Base-by-base conservation (phyloP, 2,113 vertebrate genomes). In the Elephas maximus region DNA sequence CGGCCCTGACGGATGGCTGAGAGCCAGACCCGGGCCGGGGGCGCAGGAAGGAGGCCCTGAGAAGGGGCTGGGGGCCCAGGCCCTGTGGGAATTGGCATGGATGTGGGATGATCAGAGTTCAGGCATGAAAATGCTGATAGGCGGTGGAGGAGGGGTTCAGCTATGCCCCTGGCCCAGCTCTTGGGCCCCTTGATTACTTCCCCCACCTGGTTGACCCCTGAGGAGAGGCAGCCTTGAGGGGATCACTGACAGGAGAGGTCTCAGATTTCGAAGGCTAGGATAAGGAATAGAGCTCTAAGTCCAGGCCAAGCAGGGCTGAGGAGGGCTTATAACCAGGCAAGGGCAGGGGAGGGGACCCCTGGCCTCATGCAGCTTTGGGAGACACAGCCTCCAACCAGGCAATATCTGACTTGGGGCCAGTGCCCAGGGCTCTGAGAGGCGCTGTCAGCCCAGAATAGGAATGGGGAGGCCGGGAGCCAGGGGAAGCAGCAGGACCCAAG, bases 381-480 rank as follows among this genome's bases (percentile, higher is more conserved):
- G 4, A 23, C 20, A 37, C 8, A 6, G 4, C 6, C 28, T 86
- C 65, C 30, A 33, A 33, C 26, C 15, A 67, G 37, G 12, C 3
- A 48, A 44, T 11, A 23, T 41, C 84, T 69, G n/a, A 6, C 44
- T 26, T n/a, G 17, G 20, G 33, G 23, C 3, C 8, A 62, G 85
- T 7, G 2, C 65, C 33, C 15, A 12, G n/a, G 48, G 69, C 20
- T 21, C 51, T 33, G 83, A 23, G 2, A 20, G 57, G 45, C 3
- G 41, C 33, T 5, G 0, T 30, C 18, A 11, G 14, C 14, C 14
- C 33, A 28, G 62, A n/a, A 30, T 4, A 0, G n/a, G 26, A 21
- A 17, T 26, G 57, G 63, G 69, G 60, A 3, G 76, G 10, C 1
- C 0, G 57, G 51, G 28, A 5, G 0, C 6, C 18, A 2, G 12